Conservation (phyloP, 2,113 vertebrate species). For the Panthera uncia region DNA sequence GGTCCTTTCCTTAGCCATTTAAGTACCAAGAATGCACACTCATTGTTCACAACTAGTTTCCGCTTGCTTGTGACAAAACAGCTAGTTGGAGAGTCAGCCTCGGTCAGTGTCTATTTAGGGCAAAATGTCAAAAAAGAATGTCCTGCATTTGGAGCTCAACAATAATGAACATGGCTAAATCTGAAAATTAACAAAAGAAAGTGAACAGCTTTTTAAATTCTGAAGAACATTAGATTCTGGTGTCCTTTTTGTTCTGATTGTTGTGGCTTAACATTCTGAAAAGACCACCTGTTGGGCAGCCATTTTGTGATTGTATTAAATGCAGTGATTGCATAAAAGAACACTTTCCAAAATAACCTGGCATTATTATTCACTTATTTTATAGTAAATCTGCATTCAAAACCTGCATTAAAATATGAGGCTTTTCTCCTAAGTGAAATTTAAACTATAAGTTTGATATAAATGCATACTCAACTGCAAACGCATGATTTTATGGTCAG, state of each 20-base stretch:
- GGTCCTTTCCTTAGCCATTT: conserved; percentile 83
- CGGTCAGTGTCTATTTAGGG: conserved; percentile 99
- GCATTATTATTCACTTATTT: conserved; percentile 92
- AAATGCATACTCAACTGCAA: conserved; percentile 80
- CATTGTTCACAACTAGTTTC: conserved; percentile 91
- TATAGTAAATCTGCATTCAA: conserved; percentile 90
- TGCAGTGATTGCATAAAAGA: conserved; percentile 90
- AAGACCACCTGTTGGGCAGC: conserved; percentile 99
- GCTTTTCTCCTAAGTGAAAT: conserved; percentile 82
- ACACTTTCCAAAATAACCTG: conserved; percentile 90
- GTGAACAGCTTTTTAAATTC: conserved; percentile 99
- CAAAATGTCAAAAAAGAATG: conserved; percentile 99
- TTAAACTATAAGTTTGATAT: conserved; percentile 84
- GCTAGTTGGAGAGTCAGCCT: conserved; percentile 97
- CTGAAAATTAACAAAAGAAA: conserved; percentile 98
- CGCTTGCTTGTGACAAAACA: conserved; percentile 95
- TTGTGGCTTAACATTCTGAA: conserved; percentile 96
- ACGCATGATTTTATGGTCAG: conserved; percentile 84
- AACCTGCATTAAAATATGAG: conserved; percentile 84
- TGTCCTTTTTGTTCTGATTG: conserved; percentile 96
- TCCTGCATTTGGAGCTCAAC: conserved; percentile 97
- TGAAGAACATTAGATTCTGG: conserved; percentile 99
- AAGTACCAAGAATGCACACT: conserved; percentile 85
- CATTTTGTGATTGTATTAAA: conserved; percentile 97
- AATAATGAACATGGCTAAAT: conserved; percentile 99